Percentiles rank a stretch among this genome's conserved stretches.
These are phyloP conservation scores for Aplocera efformata DNA, from an alignment of 2,888 invertebrate species.

Conservation along the genomic window DNA sequence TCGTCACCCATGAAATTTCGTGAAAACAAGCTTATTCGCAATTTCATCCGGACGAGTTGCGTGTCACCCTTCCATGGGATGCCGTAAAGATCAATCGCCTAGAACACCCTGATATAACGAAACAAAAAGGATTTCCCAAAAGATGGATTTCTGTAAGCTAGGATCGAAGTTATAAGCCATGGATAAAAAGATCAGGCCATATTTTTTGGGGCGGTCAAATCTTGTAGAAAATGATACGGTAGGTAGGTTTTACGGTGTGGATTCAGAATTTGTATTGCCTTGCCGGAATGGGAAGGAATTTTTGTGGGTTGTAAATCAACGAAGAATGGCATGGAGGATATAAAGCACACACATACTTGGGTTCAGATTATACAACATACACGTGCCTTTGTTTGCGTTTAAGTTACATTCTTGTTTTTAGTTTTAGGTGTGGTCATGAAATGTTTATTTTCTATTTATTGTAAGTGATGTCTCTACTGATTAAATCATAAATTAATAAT, in stretches of 20 bases:
- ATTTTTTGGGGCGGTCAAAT: slow-evolving; percentile 28
- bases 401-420: no score
- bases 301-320: slow-evolving; percentile 17
- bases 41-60: no score
- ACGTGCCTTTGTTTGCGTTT: no score
- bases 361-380: no score
- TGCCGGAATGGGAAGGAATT: slow-evolving; percentile 8
- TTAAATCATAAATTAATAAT: no score
- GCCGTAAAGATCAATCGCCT: slow-evolving; percentile 46
- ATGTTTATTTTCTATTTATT: no score
- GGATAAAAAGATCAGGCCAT: slow-evolving; percentile 29
- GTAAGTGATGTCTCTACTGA: no score
- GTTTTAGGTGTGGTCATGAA: no score
- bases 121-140: slow-evolving; percentile 34
- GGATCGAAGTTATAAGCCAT: slow-evolving; percentile 26
- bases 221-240: slow-evolving; percentile 22
- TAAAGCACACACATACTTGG: no score
- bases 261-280: slow-evolving; percentile 12
- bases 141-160: slow-evolving; percentile 26
- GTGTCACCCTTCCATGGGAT: slow-evolving; percentile 32
- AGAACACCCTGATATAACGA: slow-evolving; percentile 43
- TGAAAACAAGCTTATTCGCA: slow-evolving; percentile 25
- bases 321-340: background rate
- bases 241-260: slow-evolving; percentile 16
- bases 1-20: no score